Base-by-base conservation (phyloP, 2,797 vertebrate genomes). In the Notoglanidium macrostoma region DNA sequence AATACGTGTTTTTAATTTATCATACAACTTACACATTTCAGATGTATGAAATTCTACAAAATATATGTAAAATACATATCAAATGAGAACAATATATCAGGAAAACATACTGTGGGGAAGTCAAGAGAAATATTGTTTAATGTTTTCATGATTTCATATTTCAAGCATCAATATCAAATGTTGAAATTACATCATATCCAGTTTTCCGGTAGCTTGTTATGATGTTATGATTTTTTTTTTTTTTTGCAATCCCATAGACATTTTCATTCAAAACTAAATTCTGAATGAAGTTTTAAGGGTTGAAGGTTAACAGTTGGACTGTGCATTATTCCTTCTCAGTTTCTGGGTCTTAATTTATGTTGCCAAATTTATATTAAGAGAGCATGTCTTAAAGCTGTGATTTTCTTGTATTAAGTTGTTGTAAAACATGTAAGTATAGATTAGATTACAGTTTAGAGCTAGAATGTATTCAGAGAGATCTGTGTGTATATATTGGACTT, bases 401-500 rank as follows among this genome's bases (percentile, higher is more conserved):
- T 89, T 89, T 92, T 84, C 10, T 70, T 68, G 29, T 54, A 51
- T 51, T 29, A 63, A 93, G 90, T 21, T 87, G 68, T 74, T 91
- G 89, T 91, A 82, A 90, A 89, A 93, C 88, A 86, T 90, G 87
- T 91, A 91, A 90, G 89, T 90, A 92, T 94, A 94, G 91, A 92
- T 91, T 92, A 93, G 91, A 85, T 91, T 88, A 82, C 89, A 92
- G 87, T 80, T 85, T 77, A 40, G 83, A 88, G 83, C 91, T 92
- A 93, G 93, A 90, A 84, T 92, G 88, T 90, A 88, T 93, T 91
- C 90, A 78, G 91, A 87, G 57, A 92, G 87, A 90, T 67, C 91
- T 88, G 91, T 90, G 40, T 94, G 90, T 95, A 92, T 90, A 92
- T 94, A 93, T 94, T 92, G 92, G 93, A 95, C 94, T 95, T 95